These are phyloP conservation scores for Isichthys henryi DNA, from an alignment of 2,113 vertebrate genomes.

Conservation along the genomic window DNA sequence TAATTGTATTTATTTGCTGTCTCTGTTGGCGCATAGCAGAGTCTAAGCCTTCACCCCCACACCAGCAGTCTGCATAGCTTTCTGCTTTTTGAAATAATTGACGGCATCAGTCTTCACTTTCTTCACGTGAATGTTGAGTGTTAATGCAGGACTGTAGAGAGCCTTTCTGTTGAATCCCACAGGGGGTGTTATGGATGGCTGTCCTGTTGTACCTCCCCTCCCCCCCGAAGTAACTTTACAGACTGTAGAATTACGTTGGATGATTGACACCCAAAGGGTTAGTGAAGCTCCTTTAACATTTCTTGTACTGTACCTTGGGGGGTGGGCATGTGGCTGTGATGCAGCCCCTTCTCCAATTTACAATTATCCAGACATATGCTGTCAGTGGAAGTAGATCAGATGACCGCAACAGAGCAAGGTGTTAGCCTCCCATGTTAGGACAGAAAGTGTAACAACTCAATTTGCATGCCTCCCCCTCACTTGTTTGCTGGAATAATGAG, in stretches of 20 bases:
- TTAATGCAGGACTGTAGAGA: neutral
- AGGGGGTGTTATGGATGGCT: neutral
- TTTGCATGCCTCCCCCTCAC: neutral
- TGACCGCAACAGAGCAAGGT: neutral
- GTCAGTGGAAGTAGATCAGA: constrained; percentile 13
- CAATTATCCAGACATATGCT: constrained; percentile 8
- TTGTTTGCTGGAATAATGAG: neutral
- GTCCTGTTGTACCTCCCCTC: neutral
- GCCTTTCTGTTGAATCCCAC: neutral
- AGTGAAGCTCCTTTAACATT: neutral
- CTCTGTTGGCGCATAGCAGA: neutral
- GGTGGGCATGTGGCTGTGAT: neutral
- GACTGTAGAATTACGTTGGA: neutral
- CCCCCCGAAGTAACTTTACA: neutral
- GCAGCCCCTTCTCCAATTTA: neutral
- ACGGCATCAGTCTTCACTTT: neutral
- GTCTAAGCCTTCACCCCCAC: neutral
- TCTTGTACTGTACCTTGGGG: neutral
- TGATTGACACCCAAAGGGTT: neutral
- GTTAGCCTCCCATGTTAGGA: constrained; percentile 3
- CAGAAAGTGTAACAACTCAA: neutral
- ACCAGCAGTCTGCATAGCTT: neutral
- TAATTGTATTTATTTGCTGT: neutral
- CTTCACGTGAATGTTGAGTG: neutral
- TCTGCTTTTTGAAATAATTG: neutral